A percentile compares a stretch with the other conserved stretches of the same genome.
These are phyloP conservation scores for Pyxicephalus adspersus DNA, from an alignment of 2,113 vertebrate genomes.

Conservation along the genomic window DNA sequence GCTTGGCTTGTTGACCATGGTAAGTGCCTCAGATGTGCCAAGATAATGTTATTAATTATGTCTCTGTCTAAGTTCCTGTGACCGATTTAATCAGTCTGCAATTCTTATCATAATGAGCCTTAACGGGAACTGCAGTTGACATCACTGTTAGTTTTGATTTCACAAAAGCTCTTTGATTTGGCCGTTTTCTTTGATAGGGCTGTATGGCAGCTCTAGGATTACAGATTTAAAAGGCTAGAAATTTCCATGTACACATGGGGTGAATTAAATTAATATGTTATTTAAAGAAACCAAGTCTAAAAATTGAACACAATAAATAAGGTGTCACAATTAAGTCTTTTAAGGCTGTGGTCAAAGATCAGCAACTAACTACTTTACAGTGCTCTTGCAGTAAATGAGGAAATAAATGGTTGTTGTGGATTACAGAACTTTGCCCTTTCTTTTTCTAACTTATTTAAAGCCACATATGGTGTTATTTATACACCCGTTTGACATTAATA, in stretches of 20 bases:
- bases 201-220: not conserved
- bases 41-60: conserved; percentile 33
- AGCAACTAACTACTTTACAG: too few relatives aligned
- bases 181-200: conserved; percentile 2
- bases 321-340: too few relatives aligned
- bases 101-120: conserved; percentile 25
- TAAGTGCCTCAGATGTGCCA: conserved; percentile 65
- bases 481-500: too few relatives aligned
- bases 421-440: too few relatives aligned
- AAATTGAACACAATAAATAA: not conserved
- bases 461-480: too few relatives aligned
- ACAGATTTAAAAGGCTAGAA: not conserved
- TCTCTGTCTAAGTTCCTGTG: conserved; percentile 9
- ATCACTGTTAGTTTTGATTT: conserved; percentile 16
- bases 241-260: not conserved
- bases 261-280: not conserved
- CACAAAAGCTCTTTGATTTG: conserved; percentile 29
- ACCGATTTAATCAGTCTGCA: conserved; percentile 15
- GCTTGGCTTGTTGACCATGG: conserved; percentile 94
- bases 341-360: too few relatives aligned
- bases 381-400: too few relatives aligned
- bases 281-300: not conserved
- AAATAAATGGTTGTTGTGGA: too few relatives aligned
- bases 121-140: conserved; percentile 1
- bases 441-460: too few relatives aligned